Conservation (phyloP, 1,140 invertebrate species). For the Papilio glaucus region DNA sequence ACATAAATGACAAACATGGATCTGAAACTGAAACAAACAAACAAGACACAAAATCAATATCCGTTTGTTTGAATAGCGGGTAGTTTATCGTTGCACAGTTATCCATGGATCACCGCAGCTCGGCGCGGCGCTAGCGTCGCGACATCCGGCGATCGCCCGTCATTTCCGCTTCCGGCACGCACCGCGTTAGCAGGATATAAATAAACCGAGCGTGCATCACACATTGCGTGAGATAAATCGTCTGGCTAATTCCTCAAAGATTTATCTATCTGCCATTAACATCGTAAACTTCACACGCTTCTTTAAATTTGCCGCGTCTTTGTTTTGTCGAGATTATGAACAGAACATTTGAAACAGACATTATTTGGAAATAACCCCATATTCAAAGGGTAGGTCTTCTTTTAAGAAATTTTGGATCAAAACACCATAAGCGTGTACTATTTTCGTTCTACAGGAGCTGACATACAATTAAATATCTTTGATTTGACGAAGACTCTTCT, state of each 20-base stretch:
- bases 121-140: slow-evolving; percentile 51
- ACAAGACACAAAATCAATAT: slow-evolving; percentile 38
- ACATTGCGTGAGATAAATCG: slow-evolving; percentile 59
- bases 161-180: slow-evolving; percentile 57
- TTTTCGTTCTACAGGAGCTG: too few species aligned
- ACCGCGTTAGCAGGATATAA: slow-evolving; percentile 48
- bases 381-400: too few species aligned
- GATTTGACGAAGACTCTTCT: too few species aligned
- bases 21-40: background rate
- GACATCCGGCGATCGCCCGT: slow-evolving; percentile 59
- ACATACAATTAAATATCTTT: too few species aligned
- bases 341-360: background rate
- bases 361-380: background rate
- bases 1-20: background rate
- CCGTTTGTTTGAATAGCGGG: slow-evolving; percentile 40
- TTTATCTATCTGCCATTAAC: slow-evolving; percentile 47
- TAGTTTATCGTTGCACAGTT: slow-evolving; percentile 49
- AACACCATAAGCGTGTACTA: too few species aligned
- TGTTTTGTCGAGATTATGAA: background rate
- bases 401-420: too few species aligned
- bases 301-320: background rate
- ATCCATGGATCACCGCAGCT: slow-evolving; percentile 42
- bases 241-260: slow-evolving; percentile 49
- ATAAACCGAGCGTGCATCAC: slow-evolving; percentile 66
- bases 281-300: slow-evolving; percentile 5